phyloP scores from a whole-genome alignment of 1,140 invertebrate species.

The Aphis gossypii region DNA sequence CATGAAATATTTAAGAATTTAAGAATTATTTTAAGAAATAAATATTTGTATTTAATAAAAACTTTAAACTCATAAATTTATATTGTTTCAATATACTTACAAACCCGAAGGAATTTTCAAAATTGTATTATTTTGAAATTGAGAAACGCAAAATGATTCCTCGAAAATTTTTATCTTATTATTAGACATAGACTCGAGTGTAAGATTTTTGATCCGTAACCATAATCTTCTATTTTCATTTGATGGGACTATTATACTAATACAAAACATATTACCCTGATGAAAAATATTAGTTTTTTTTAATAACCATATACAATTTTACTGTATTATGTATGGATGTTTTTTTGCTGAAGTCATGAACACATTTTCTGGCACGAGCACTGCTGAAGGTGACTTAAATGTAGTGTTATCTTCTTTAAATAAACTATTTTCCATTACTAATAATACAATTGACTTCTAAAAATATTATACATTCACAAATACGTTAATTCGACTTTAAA shows the following conservation, averaged over 20 bases:
- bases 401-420: background rate
- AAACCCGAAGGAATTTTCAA: background rate
- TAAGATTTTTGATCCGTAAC: background rate
- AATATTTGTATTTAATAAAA: no score
- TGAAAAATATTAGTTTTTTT: background rate
- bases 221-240: background rate
- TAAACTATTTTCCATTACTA: slow-evolving; percentile 17
- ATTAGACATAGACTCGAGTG: background rate
- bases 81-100: background rate
- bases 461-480: background rate
- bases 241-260: slow-evolving; percentile 13
- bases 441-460: slow-evolving; percentile 17
- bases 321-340: background rate
- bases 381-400: background rate
- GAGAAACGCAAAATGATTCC: background rate
- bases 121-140: background rate
- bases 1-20: background rate
- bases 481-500: background rate
- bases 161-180: background rate
- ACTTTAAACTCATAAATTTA: background rate
- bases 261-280: background rate
- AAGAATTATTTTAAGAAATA: background rate
- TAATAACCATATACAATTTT: background rate
- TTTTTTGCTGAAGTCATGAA: background rate
- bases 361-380: background rate